Base-by-base conservation (phyloP, 2,888 invertebrate species). In the Cerastis leucographa region DNA sequence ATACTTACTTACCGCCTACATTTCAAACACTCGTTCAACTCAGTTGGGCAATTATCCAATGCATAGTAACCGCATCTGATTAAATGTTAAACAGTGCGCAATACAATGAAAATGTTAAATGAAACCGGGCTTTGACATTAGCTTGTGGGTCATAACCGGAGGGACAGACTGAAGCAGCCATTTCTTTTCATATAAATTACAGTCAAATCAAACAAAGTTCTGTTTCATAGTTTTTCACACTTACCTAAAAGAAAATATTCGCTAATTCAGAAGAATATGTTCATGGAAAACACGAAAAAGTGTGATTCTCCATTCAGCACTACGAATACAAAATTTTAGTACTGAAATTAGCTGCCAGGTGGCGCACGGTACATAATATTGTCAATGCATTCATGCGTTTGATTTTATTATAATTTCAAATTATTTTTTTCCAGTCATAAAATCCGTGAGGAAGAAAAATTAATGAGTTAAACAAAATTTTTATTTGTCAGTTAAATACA, bases 321-420 rank as follows among this genome's bases (percentile, higher is more conserved):
- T 96, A 96, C 96, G 96, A 97, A 96, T 96, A 96, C 96, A 96
- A 96, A 96, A 94, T 96, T 94, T 94, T 95, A 94, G 94, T 95
- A 96, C 95, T 95, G 88, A 91, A 91, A 87, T 87, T 87, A 84
- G 72, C 87, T 92, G 89, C 88, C 80, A 94, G 95, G 90, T 91
- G 92, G 95, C 94, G 92, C 87, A 81, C 76, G 69, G 74, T 56
- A 73, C 73, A 73, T 85, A 83, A 83, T 81, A 89, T 88, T 90
- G 80, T 88, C 85, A 90, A 86, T 90, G 93, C 92, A 92, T 93
- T 93, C 93, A 90, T 40, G 35, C 71, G 35, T 70, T 75, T 82
- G n/a, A 75, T 70, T 69, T 62, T 71, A n/a, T 1, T 19, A 56
- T 17, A 72, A 69, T 59, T 66, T 64, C 0, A 9, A 54, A 25